These are phyloP conservation scores for Heteromyza rotundicornis DNA, from an alignment of 2,888 invertebrate genomes.

Conservation along the genomic window DNA sequence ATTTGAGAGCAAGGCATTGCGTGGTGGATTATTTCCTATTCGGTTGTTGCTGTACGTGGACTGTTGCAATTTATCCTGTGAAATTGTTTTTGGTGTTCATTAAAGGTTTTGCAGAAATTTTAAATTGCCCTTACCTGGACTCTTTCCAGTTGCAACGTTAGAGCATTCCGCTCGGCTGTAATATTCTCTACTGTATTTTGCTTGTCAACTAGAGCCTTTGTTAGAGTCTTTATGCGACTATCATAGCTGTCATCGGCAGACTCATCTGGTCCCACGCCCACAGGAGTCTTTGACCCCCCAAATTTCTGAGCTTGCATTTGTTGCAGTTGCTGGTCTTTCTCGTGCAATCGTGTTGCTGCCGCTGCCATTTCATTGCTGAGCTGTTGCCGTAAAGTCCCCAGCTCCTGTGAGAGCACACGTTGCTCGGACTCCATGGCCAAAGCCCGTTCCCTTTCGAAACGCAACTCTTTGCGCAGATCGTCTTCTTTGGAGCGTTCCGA, in stretches of 20 bases:
- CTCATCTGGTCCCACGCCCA: slow-evolving; percentile 47
- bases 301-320: slow-evolving; percentile 55
- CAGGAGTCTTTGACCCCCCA: slow-evolving; percentile 50
- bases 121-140: slow-evolving; percentile 66
- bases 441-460: slow-evolving; percentile 63
- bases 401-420: slow-evolving; percentile 58
- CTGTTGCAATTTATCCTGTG: slow-evolving; percentile 66
- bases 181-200: slow-evolving; percentile 84
- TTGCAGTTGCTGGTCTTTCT: slow-evolving; percentile 64
- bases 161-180: slow-evolving; percentile 84
- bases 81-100: neutral
- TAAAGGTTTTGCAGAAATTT: slow-evolving; percentile 21
- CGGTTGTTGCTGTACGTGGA: slow-evolving; percentile 62
- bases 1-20: slow-evolving; percentile 65
- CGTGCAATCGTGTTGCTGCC: slow-evolving; percentile 47
- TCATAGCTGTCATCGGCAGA: slow-evolving; percentile 52
- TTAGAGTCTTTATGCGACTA: slow-evolving; percentile 68
- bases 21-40: slow-evolving; percentile 22
- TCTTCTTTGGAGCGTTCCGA: slow-evolving; percentile 41
- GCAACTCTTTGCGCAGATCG: slow-evolving; percentile 43
- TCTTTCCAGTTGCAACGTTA: slow-evolving; percentile 83
- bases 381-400: slow-evolving; percentile 58
- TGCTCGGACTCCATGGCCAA: slow-evolving; percentile 59
- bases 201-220: slow-evolving; percentile 83
- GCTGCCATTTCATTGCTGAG: slow-evolving; percentile 55